Base-by-base conservation (phyloP, 2,113 vertebrate species). In the Lophochroa leadbeateri region DNA sequence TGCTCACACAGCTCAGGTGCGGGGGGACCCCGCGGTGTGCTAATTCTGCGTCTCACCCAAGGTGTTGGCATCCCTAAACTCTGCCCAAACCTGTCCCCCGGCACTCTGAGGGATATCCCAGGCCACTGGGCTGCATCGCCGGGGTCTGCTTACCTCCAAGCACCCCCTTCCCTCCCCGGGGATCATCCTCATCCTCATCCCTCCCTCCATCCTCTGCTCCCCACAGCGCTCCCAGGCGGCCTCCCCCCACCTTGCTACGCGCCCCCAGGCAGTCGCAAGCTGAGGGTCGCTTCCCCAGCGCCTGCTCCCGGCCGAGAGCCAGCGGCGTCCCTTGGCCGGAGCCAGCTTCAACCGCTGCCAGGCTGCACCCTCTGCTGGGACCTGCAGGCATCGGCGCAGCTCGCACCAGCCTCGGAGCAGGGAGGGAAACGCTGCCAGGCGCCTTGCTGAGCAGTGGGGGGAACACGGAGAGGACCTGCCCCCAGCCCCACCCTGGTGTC, bases 311-410 rank as follows among this genome's bases (percentile, higher is more conserved):
- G 43, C 47, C 74, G 31, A 53, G 60, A 19, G 29, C 70, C 46
- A 17, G 17, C 58, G 0, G 8, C 3, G 31, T 94, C 64, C 83
- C 53, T 16, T 7, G 8, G 27, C 63, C 41, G 69, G 39, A 68
- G 58, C 41, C 70, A 17, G 57, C 55, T 84, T 53, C 94, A 96
- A 96, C 14, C 37, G 94, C 93, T 95, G 91, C 91, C 70, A 16
- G 81, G 95, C 86, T 96, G 96, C 96, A 91, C 96, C 96, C 96
- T 95, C 96, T 97, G 96, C 91, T 92, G 96, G 96, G 91, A 78
- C 44, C 77, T 21, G 61, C 86, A 17, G 94, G 96, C 95, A 96
- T 92, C 49, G 91, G 88, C 96, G 20, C 82, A 24, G 60, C 43
- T 43, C 24, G 24, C 74, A 12, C 13, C 14, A 63, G 55, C 70